Percentiles rank a stretch among this genome's conserved stretches.
Conservation (phyloP, 2,797 vertebrate species). For the Acanthopagrus latus region DNA sequence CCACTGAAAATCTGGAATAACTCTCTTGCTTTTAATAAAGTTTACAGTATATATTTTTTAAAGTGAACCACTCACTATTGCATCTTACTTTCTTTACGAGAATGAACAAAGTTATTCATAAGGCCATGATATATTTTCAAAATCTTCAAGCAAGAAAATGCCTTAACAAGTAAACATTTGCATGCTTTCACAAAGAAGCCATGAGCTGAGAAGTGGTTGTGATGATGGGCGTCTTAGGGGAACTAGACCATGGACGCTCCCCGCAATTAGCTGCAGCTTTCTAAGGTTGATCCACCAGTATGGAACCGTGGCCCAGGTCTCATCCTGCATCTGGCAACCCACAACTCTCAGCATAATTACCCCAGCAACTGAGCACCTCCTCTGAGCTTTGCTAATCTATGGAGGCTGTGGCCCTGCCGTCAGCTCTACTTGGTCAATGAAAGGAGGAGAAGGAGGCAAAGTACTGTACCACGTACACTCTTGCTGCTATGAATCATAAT, state of each 20-base stretch:
- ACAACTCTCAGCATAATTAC: conserved; percentile 62
- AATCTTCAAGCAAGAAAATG: background rate
- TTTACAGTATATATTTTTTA: too few species aligned
- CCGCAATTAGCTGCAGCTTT: conserved; percentile 48
- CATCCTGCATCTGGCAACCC: conserved; percentile 64
- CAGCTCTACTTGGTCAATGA: conserved; percentile 50
- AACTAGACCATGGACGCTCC: conserved; percentile 28
- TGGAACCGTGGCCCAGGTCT: conserved; percentile 54
- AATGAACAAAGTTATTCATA: background rate
- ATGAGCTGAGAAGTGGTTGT: conserved; percentile 12
- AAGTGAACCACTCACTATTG: background rate
- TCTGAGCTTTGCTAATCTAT: conserved; percentile 66
- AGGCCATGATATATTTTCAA: background rate
- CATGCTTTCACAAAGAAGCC: conserved; percentile 4
- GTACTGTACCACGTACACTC: conserved; percentile 61
- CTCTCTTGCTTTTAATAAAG: background rate
- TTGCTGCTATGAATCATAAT: conserved; percentile 71
- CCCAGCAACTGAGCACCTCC: conserved; percentile 63
- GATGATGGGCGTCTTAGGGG: conserved; percentile 26
- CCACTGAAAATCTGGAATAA: background rate
- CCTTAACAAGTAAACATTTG: conserved; percentile 8
- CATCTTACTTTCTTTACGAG: too few species aligned
- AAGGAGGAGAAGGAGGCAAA: conserved; percentile 39
- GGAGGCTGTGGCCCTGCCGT: conserved; percentile 60
- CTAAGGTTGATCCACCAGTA: conserved; percentile 55